Evolutionary conservation across 2,888 invertebrate genomes (phyloP), one percentile per base, ranked within the genome.

Genomic region (Megastigmus dorsalis): DNA sequence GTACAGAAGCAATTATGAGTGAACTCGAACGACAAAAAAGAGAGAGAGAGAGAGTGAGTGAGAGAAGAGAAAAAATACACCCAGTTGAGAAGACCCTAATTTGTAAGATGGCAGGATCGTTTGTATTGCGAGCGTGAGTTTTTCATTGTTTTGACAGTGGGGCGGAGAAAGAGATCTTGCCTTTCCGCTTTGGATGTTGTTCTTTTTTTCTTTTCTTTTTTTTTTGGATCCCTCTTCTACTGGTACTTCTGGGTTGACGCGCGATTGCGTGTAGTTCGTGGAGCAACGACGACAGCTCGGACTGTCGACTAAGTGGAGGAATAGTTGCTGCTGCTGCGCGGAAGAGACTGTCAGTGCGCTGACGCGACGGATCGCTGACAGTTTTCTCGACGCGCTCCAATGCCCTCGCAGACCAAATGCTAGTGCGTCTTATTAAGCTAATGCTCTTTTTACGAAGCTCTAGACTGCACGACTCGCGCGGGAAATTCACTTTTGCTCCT

Each of bases 81-180:
- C n/a, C n/a, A n/a, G n/a, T n/a, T n/a, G n/a, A n/a, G n/a, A n/a
- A n/a, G n/a, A 28, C n/a, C 33, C 67, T 67, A 67, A 73, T 73
- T 73, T 60, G 60, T 60, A 38, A 33, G 73, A 50, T 10, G 33
- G 48, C 43, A 18, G n/a, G 30, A 38, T 65, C 69, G 52, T 54
- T 65, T 60, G 45, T 54, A n/a, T n/a, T n/a, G 2, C 57, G 41
- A n/a, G 6, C 28, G n/a, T 18, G 55, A 50, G 60, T 66, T 60
- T 62, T 71, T 71, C 67, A 48, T 67, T 75, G 67, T 75, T 75
- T 75, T 75, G 74, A 74, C 74, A 74, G 59, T 4, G 57, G 69
- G 52, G 43, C 57, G 62, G n/a, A 41, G 43, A 54, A 74, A 63
- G 52, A 43, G 48, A 5, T 26, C 45, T 10, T 2, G 23, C 13